Percentiles rank a stretch among this genome's conserved stretches.
Conservation (phyloP, 2,113 vertebrate species). For the Theristicus caerulescens region DNA sequence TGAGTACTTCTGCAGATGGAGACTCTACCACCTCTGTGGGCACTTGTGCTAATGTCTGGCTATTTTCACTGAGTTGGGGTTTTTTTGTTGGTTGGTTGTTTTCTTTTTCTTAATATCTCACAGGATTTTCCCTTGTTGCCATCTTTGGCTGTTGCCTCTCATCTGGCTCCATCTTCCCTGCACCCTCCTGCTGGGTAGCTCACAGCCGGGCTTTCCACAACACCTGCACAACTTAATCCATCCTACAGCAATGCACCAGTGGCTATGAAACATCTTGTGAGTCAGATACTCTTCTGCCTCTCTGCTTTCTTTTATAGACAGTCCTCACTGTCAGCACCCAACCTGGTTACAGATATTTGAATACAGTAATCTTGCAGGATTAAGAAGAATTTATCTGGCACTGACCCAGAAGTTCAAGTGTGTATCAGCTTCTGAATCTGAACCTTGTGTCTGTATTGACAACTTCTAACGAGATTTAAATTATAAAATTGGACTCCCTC, state of each 20-base stretch:
- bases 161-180: background rate
- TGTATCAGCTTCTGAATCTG: background rate
- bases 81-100: background rate
- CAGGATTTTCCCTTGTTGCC: background rate
- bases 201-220: background rate
- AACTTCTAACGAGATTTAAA: background rate
- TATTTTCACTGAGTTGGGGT: background rate
- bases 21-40: background rate
- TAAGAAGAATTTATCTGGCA: background rate
- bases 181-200: accelerated
- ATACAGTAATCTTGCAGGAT: background rate
- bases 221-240: background rate
- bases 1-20: background rate
- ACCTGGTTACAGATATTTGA: background rate
- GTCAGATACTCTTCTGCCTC: background rate
- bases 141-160: background rate
- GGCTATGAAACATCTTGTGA: accelerated
- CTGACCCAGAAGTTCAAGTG: background rate
- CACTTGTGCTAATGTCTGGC: background rate
- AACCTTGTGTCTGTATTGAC: background rate
- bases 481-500: background rate
- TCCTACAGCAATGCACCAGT: background rate
- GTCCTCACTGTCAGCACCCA: background rate
- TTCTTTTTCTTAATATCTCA: background rate
- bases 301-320: background rate